Percentiles rank a stretch among this genome's conserved stretches.
phyloP scores from a whole-genome alignment of 1,140 invertebrate genomes.

The Doryteuthis pealeii region DNA sequence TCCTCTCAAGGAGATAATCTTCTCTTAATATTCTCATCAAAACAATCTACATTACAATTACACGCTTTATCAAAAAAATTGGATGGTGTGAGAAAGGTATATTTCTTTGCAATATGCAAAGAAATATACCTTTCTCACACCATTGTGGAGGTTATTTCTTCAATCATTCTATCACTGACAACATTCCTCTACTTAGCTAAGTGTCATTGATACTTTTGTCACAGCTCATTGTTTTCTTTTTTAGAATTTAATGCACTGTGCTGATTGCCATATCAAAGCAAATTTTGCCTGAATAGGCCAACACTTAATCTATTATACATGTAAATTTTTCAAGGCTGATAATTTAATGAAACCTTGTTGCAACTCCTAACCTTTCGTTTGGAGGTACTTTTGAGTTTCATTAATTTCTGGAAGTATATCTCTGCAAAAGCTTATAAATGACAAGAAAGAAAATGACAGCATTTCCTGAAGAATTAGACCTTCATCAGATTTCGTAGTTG shows the following conservation, averaged over 20 bases:
- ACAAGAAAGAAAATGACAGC: conserved; percentile 12
- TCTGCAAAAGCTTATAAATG: background rate
- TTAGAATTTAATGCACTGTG: background rate
- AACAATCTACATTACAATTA: conserved; percentile 1
- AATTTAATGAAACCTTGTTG: conserved; percentile 3
- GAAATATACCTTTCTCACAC: too few relatives aligned
- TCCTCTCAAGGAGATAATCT: background rate
- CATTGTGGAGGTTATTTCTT: conserved; percentile 1
- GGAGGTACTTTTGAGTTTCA: conserved; percentile 12
- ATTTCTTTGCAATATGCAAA: conserved; percentile 2
- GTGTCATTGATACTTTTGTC: background rate
- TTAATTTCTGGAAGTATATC: conserved; percentile 9
- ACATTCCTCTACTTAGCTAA: conserved; percentile 7
- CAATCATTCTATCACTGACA: conserved; percentile 7
- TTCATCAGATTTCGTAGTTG: background rate
- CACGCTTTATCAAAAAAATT: conserved; percentile 5
- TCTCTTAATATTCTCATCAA: conserved; percentile 2
- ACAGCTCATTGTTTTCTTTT: background rate
- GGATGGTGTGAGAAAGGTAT: background rate
- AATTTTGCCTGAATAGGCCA: background rate
- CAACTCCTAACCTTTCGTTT: background rate
- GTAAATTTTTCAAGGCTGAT: background rate
- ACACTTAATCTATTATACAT: background rate
- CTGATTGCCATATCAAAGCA: conserved; percentile 5
- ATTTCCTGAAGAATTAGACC: conserved; percentile 6